These are phyloP conservation scores for Adineta ricciae DNA, from an alignment of 2,888 invertebrate species.

Conservation along the genomic window DNA sequence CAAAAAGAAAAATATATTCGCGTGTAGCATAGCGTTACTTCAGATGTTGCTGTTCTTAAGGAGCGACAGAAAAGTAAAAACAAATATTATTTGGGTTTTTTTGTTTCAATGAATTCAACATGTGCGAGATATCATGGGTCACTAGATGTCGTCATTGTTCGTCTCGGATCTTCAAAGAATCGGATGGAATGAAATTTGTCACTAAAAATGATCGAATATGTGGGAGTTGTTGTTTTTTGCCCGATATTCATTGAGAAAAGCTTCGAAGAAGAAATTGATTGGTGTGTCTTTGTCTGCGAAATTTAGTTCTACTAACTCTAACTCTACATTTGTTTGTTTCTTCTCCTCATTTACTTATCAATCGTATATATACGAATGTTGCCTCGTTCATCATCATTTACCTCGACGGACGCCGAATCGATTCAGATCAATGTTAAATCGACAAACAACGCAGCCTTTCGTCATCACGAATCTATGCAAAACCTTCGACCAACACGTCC, in stretches of 20 bases:
- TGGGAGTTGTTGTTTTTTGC: no score
- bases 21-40: neutral
- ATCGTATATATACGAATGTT: neutral
- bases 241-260: no score
- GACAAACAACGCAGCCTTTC: no score
- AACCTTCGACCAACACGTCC: neutral
- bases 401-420: neutral
- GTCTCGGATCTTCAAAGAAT: no score
- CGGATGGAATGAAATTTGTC: neutral
- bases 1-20: neutral
- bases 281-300: constrained; percentile 2
- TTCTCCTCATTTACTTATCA: neutral
- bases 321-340: neutral
- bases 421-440: neutral
- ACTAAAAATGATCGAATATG: neutral
- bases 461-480: constrained; percentile 11
- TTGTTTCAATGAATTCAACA: no score
- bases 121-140: no score
- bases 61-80: neutral
- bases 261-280: neutral
- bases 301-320: neutral
- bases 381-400: constrained; percentile 12
- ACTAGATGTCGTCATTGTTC: neutral
- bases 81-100: neutral
- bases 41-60: neutral